Conservation (phyloP, 2,113 vertebrate species). For the Junco hyemalis region DNA sequence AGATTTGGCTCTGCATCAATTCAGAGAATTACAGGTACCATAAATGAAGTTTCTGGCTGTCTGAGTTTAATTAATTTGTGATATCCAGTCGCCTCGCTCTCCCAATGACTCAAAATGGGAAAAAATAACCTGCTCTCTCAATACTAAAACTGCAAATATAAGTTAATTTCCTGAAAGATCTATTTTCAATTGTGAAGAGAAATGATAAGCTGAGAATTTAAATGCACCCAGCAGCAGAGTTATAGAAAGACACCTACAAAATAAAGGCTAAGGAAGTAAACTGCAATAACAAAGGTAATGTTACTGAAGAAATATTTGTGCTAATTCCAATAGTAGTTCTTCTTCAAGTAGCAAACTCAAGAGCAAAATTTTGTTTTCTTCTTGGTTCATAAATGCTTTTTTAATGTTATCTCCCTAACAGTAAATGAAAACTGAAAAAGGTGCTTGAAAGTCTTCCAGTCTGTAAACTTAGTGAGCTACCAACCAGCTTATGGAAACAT, state of each 20-base stretch:
- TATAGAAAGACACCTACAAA: not conserved
- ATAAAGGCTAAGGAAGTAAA: not conserved
- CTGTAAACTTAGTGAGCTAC: not conserved
- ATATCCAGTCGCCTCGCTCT: not conserved
- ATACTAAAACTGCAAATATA: not conserved
- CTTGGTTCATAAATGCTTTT: not conserved
- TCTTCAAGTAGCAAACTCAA: not conserved
- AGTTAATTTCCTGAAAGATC: not conserved
- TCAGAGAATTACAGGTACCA: not conserved
- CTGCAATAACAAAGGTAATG: not conserved
- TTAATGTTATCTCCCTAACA: not conserved
- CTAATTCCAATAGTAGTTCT: not conserved
- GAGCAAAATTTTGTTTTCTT: not conserved
- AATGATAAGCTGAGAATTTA: not conserved
- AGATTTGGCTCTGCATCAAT: not conserved
- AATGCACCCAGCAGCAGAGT: not conserved
- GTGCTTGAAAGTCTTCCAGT: not conserved
- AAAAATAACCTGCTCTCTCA: not conserved
- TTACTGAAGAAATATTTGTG: not conserved
- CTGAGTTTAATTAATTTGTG: not conserved
- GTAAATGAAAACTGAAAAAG: not conserved
- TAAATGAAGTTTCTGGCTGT: slow-evolving; percentile 1
- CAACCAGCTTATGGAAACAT: not conserved
- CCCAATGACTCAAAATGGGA: not conserved
- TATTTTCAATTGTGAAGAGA: not conserved